These are phyloP conservation scores for Stigmatopora argus DNA, from an alignment of 2,113 vertebrate genomes.

Conservation along the genomic window DNA sequence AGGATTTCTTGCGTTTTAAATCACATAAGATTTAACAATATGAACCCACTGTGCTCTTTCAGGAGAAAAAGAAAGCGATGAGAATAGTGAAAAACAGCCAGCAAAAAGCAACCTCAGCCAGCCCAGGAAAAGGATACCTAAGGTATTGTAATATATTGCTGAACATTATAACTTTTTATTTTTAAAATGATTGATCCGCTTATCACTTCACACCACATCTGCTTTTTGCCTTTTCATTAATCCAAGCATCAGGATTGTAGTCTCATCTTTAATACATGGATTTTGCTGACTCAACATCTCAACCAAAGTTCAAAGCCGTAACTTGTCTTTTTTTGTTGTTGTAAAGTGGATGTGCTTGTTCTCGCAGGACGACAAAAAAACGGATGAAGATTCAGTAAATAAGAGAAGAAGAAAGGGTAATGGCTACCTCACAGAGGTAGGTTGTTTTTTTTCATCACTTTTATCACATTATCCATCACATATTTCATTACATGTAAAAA, in stretches of 20 bases:
- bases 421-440: conserved; percentile 78
- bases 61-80: conserved; percentile 70
- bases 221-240: background rate
- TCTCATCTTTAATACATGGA: background rate
- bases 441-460: conserved; percentile 6
- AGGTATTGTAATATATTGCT: conserved; percentile 66
- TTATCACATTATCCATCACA: background rate
- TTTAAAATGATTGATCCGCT: background rate
- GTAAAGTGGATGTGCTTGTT: background rate
- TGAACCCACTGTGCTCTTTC: conserved; percentile 12
- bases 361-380: conserved; percentile 76
- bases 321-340: background rate
- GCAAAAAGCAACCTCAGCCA: conserved; percentile 64
- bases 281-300: background rate
- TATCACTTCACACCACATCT: background rate
- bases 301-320: background rate
- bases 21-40: background rate
- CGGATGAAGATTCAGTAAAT: conserved; percentile 78
- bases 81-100: conserved; percentile 67
- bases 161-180: background rate
- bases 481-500: background rate
- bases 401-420: conserved; percentile 80
- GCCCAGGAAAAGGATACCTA: conserved; percentile 84
- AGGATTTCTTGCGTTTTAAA: background rate
- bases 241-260: background rate